phyloP scores from a whole-genome alignment of 2,888 invertebrate species.

The Anagyrus pseudococci region DNA sequence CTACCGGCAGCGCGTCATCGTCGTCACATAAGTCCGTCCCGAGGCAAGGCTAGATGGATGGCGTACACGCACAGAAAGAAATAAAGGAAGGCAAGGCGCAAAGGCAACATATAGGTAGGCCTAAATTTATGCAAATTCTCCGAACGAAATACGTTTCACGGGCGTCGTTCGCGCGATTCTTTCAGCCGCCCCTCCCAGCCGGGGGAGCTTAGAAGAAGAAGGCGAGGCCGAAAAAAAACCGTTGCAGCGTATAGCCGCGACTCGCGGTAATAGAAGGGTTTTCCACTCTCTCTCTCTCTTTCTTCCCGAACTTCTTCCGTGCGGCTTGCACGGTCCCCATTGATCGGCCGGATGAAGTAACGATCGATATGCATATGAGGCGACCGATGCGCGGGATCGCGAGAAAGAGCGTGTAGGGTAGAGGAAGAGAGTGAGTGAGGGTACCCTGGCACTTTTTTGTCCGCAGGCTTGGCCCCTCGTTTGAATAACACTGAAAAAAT shows the following conservation, averaged over 20 bases:
- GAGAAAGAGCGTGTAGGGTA: constrained; percentile 37
- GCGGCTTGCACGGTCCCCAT: constrained; percentile 42
- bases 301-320: constrained; percentile 33
- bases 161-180: constrained; percentile 8
- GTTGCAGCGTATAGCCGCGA: constrained; percentile 42
- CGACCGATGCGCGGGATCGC: constrained; percentile 13
- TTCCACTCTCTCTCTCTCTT: constrained; percentile 34
- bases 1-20: too few relatives aligned
- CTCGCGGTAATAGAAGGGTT: constrained; percentile 43
- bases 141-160: constrained; percentile 21
- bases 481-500: constrained; percentile 61
- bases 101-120: constrained; percentile 4
- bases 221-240: constrained; percentile 45
- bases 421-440: constrained; percentile 12
- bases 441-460: constrained; percentile 31
- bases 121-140: constrained; percentile 36
- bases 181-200: constrained; percentile 15
- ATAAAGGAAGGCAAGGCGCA: neutral
- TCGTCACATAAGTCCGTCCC: too few relatives aligned
- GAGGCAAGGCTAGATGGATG: too few relatives aligned
- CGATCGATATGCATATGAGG: constrained; percentile 60
- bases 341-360: constrained; percentile 52
- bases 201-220: constrained; percentile 21
- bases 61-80: neutral
- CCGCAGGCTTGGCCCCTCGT: constrained; percentile 55